A percentile compares a stretch with the other conserved stretches of the same genome.
phyloP scores from a whole-genome alignment of 2,888 invertebrate species.

The Noctua janthina region DNA sequence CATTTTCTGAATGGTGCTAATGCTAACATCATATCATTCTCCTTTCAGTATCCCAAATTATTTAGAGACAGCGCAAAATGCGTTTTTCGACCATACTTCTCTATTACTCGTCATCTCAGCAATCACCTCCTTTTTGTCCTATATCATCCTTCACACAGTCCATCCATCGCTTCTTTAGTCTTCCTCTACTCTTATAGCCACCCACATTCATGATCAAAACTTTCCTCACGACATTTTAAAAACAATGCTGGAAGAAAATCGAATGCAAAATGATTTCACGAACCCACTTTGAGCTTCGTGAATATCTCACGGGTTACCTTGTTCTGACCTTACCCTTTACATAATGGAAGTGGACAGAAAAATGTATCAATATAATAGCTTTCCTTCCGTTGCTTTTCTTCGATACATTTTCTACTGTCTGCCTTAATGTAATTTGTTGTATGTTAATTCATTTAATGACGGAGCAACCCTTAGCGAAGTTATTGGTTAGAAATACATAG shows the following conservation, averaged over 20 bases:
- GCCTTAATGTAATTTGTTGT: background rate
- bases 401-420: constrained; percentile 11
- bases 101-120: background rate
- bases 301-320: constrained; percentile 1
- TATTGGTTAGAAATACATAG: background rate
- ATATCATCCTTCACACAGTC: background rate
- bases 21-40: background rate
- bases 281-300: background rate
- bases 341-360: constrained; percentile 19
- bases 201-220: background rate
- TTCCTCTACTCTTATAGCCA: background rate
- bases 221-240: background rate
- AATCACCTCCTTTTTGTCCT: background rate
- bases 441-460: background rate
- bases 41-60: background rate
- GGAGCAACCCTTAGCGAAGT: background rate
- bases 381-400: constrained; percentile 1
- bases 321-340: constrained; percentile 6
- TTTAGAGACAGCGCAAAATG: background rate
- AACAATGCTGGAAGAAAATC: background rate
- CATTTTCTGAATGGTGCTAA: background rate
- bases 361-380: constrained; percentile 23
- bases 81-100: background rate
- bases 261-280: constrained; percentile 6
- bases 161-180: background rate